These are phyloP conservation scores for Bombus vancouverensis DNA, from an alignment of 1,140 invertebrate species.

Conservation along the genomic window DNA sequence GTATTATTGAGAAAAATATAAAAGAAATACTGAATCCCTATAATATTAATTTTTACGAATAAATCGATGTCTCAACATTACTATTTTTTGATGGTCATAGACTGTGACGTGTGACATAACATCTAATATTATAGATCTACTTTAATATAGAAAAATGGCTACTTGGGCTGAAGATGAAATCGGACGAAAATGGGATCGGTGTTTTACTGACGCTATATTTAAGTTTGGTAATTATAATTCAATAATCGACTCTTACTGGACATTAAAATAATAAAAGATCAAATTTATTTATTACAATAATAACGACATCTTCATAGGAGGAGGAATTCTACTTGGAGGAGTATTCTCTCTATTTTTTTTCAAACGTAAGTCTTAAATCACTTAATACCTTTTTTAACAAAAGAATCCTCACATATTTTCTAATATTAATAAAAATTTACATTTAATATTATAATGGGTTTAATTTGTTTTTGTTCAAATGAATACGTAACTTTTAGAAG, in stretches of 20 bases:
- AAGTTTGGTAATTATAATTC: constrained; percentile 79
- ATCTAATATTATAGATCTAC: constrained; percentile 28
- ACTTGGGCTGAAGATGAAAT: constrained; percentile 81
- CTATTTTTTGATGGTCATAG: neutral
- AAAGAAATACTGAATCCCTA: constrained; percentile 4
- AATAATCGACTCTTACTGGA: constrained; percentile 7
- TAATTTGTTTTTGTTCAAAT: neutral
- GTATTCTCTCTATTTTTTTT: constrained; percentile 87
- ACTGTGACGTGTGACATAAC: constrained; percentile 56
- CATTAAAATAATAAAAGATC: neutral
- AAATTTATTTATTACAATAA: constrained; percentile 9
- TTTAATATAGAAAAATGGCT: constrained; percentile 76
- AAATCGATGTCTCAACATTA: neutral
- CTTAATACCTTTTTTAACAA: constrained; percentile 20
- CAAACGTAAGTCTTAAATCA: constrained; percentile 77
- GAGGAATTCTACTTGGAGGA: constrained; percentile 86
- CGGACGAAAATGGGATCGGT: constrained; percentile 82
- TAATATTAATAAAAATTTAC: neutral
- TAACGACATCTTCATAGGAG: constrained; percentile 82
- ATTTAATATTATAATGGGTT: neutral
- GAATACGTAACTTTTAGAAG: neutral
- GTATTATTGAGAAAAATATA: constrained; percentile 7
- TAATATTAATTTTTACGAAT: neutral
- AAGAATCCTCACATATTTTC: constrained; percentile 6
- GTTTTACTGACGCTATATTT: constrained; percentile 80